Evolutionary conservation across 2,113 vertebrate genomes (phyloP).

Genomic region (Nesogale talazaci): DNA sequence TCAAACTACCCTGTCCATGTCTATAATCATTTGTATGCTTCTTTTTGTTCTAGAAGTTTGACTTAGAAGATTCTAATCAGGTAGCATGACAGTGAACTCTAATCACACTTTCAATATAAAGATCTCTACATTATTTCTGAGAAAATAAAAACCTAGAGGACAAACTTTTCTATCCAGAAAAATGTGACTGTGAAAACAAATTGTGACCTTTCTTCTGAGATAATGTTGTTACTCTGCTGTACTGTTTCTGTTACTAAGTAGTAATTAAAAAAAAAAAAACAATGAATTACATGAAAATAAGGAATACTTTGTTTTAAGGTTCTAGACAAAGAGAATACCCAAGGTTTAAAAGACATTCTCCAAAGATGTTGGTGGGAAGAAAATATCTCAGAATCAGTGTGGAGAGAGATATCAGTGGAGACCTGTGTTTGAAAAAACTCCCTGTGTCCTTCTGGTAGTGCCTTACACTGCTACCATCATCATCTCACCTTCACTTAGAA

Average conservation of each 20-base stretch:
- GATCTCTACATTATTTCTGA: not conserved
- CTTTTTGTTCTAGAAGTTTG: not conserved
- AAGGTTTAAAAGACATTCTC: not conserved
- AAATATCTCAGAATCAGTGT: not conserved
- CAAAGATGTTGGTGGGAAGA: not conserved
- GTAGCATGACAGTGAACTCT: not conserved
- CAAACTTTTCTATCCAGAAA: not conserved
- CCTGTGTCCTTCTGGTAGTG: not conserved
- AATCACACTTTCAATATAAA: not conserved
- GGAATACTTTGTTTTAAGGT: not conserved
- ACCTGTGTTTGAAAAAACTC: not conserved
- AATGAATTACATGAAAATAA: not conserved
- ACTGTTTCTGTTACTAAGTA: not conserved
- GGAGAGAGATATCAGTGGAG: not conserved
- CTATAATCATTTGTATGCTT: not conserved
- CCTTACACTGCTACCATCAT: not conserved
- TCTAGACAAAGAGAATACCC: not conserved
- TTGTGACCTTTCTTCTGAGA: not conserved
- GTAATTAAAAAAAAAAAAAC: not conserved
- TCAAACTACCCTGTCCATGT: not conserved
- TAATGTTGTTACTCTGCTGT: not conserved
- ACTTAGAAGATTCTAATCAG: not conserved
- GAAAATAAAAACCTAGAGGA: not conserved
- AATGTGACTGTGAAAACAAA: conserved; percentile 4
- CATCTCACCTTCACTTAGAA: not conserved